phyloP scores from a whole-genome alignment of 2,113 vertebrate species.

The Saimiri boliviensis region DNA sequence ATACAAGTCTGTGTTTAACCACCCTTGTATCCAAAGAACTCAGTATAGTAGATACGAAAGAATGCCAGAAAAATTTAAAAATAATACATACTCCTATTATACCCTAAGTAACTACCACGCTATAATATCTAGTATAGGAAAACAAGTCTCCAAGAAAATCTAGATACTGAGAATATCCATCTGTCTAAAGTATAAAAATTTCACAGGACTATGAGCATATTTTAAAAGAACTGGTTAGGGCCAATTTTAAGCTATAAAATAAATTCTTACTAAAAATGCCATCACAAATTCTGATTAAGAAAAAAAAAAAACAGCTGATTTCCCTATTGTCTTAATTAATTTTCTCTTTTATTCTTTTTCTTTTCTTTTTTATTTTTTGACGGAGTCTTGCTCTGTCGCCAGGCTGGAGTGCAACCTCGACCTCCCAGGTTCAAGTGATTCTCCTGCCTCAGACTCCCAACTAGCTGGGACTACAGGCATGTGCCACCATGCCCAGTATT shows the following conservation, averaged over 20 bases:
- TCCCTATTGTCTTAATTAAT: not conserved
- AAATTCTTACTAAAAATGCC: slow-evolving; percentile 33
- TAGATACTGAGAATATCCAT: not conserved
- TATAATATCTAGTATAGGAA: slow-evolving; percentile 17
- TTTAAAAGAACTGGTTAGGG: not conserved
- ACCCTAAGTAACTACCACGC: not conserved
- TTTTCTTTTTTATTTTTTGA: too few relatives aligned
- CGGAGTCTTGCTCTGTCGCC: too few relatives aligned
- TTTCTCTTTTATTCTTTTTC: too few relatives aligned
- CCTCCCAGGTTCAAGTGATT: too few relatives aligned
- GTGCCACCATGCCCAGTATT: too few relatives aligned
- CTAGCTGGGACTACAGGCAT: too few relatives aligned
- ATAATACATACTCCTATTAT: not conserved
- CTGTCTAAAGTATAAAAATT: slow-evolving; percentile 20
- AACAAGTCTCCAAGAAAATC: slow-evolving; percentile 32
- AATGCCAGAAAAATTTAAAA: slow-evolving; percentile 38
- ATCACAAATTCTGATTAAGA: not conserved
- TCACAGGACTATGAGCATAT: not conserved
- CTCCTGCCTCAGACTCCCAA: too few relatives aligned
- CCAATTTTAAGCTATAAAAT: slow-evolving; percentile 46
- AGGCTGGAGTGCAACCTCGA: too few relatives aligned
- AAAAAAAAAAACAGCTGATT: not conserved
- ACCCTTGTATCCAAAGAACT: not conserved
- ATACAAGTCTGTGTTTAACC: not conserved
- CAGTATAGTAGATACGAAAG: not conserved